Base-by-base conservation (phyloP, 2,888 invertebrate species). In the Diploptera punctata region DNA sequence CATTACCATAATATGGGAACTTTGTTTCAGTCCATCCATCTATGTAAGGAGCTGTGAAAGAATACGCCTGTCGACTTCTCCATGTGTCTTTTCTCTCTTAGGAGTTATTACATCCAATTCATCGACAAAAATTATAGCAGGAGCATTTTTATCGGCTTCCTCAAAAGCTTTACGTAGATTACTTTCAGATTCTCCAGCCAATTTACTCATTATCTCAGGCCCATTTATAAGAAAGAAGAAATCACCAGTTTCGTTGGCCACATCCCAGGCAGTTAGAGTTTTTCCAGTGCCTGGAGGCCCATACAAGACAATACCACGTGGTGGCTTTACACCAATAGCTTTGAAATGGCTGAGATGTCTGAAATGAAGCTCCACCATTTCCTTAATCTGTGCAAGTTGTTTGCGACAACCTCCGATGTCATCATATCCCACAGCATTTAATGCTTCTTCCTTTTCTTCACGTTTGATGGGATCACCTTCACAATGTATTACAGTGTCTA, bases 41-140 rank as follows among this genome's bases (percentile, higher is more conserved):
- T 99, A 87, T 0, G 99, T 99, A 71, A 99, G 85, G 77, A 99
- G 86, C 84, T 99, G 99, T 3, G 99, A 99, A 1, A 99, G 99
- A 79, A 99, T 99, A 80, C 99, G 93, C 75, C 99, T 90, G 83
- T 99, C 99, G 9, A 99, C 99, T 84, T 99, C 95, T 57, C 96
- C 99, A 80, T 99, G 99, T 1, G 99, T 99, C 90, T 99, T 99
- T 86, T 99, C 99, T 82, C 99, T 89, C 84, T 99, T 99, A 10
- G 99, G 99, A 26, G 99, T 99, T 82, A 99, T 99, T n/a, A 99
- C 98, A 83, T 99, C 99, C 80, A 99, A 87, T 84, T 99, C 99
- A 83, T 99, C 99, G 80, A 99, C 99, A 86, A 99, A 99, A 80
- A 99, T 98, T 79, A 99, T 99, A 13, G 99, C 97, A 0, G 99